These are phyloP conservation scores for Parnassius glacialis DNA, from an alignment of 2,888 invertebrate genomes.

Conservation along the genomic window DNA sequence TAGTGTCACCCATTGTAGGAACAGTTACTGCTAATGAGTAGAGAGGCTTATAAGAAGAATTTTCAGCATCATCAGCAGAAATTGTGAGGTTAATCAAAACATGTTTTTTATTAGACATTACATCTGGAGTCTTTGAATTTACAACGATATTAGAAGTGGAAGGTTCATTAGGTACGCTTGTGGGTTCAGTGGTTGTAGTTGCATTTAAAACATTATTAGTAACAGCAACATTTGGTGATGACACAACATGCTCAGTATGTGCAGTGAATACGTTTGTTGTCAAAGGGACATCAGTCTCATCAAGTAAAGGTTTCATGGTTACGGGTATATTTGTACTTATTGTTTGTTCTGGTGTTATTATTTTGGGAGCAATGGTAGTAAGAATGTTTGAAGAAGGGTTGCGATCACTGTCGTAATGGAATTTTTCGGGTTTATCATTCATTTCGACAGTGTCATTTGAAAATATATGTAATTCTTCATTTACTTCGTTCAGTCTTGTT, in stretches of 20 bases:
- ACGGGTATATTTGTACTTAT: slow-evolving; percentile 35
- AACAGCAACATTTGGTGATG: slow-evolving; percentile 52
- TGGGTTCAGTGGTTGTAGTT: slow-evolving; percentile 37
- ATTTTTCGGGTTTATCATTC: slow-evolving; percentile 50
- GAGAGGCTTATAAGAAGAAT: slow-evolving; percentile 81
- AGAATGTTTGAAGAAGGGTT: slow-evolving; percentile 28
- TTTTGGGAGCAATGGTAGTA: slow-evolving; percentile 34
- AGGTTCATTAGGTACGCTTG: slow-evolving; percentile 35
- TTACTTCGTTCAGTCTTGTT: slow-evolving; percentile 59
- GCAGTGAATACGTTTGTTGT: slow-evolving; percentile 47
- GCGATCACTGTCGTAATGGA: slow-evolving; percentile 57
- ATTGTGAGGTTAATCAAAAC: slow-evolving; percentile 92
- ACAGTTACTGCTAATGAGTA: slow-evolving; percentile 91
- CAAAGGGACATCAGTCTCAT: slow-evolving; percentile 37
- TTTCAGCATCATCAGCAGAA: slow-evolving; percentile 82
- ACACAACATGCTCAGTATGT: slow-evolving; percentile 52
- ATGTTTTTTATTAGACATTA: slow-evolving; percentile 76
- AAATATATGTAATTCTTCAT: slow-evolving; percentile 62
- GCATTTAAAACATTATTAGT: slow-evolving; percentile 43
- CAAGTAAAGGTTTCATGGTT: slow-evolving; percentile 39
- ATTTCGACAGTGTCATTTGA: slow-evolving; percentile 55
- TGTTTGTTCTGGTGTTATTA: slow-evolving; percentile 29
- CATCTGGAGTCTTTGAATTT: slow-evolving; percentile 57
- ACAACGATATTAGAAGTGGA: slow-evolving; percentile 48
- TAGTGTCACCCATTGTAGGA: slow-evolving; percentile 82